Evolutionary conservation across 2,113 vertebrate genomes (phyloP).

Genomic region (Tragelaphus buxtoni): DNA sequence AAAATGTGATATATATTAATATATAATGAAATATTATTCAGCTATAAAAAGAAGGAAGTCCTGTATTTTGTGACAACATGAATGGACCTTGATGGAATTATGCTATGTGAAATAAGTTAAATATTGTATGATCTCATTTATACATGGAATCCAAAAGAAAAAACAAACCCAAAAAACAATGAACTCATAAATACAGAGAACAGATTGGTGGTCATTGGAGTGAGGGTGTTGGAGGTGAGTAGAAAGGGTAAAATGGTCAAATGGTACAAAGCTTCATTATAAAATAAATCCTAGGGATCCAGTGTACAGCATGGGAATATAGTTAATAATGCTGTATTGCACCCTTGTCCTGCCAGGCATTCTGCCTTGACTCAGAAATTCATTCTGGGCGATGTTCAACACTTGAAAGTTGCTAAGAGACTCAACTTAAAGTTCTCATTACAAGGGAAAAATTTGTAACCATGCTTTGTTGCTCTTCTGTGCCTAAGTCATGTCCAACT

Average conservation of each 20-base stretch:
- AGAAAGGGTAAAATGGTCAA: background rate
- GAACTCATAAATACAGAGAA: background rate
- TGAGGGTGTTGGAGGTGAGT: no score
- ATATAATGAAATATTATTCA: background rate
- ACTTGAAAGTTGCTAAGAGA: background rate
- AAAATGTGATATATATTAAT: background rate
- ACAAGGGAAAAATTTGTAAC: background rate
- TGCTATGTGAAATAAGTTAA: background rate
- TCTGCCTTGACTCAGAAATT: background rate
- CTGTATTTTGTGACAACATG: background rate
- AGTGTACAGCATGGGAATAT: background rate
- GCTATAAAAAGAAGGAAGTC: background rate
- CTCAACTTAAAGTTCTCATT: background rate
- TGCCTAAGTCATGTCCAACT: background rate
- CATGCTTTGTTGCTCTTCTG: background rate
- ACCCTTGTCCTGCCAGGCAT: background rate
- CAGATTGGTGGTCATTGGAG: background rate
- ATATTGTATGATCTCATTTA: background rate
- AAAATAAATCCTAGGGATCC: background rate
- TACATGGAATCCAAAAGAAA: background rate
- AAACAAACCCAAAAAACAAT: background rate
- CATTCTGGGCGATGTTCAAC: background rate
- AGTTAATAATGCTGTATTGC: background rate
- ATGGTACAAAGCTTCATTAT: background rate
- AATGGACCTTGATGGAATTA: background rate